Base-by-base conservation (phyloP, 1,140 invertebrate genomes). In the Drosophila sechellia region DNA sequence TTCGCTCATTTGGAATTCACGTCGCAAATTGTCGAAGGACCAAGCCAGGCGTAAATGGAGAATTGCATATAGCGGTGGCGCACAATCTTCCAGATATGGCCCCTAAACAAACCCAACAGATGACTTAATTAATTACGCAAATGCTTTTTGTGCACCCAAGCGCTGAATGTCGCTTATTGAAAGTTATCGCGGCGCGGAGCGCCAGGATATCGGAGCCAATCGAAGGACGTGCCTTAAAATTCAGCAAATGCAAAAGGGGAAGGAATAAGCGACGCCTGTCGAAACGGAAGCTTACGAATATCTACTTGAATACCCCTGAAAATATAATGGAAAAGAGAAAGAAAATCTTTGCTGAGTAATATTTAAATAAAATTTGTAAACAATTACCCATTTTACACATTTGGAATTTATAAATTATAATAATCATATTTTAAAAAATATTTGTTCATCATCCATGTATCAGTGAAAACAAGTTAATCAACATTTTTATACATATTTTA, bases 91-190 rank as follows among this genome's bases (percentile, higher is more conserved):
- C 22, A 40, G 42, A 70, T 70, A 70, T 70, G 31, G 49, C 57
- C 50, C 37, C 49, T 54, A 74, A 74, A 53, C 53, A 65, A 76
- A 68, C 55, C 50, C 40, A 43, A 48, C 52, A 69, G 76, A 74
- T 64, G 65, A 58, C 65, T 72, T 77, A 73, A 86, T 86, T 85
- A 85, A 80, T 76, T 87, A 58, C 60, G 64, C 57, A 77, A 74
- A 81, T 74, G 54, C 25, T 77, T 72, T 59, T 57, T 56, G 49
- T 72, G 54, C 58, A 68, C 56, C 37, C 17, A 60, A 63, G 48
- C 66, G 71, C 48, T 70, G 49, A 72, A 52, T 65, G 79, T 61
- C 59, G 59, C 60, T 70, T 76, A 78, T 81, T 71, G 50, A 50
- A 83, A 69, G 66, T 79, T 81, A 77, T 60, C 35, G 58, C 70